Percentiles rank a stretch among this genome's conserved stretches.
Evolutionary conservation across 2,888 invertebrate species (phyloP).

Genomic region (Napeogenes inachia): DNA sequence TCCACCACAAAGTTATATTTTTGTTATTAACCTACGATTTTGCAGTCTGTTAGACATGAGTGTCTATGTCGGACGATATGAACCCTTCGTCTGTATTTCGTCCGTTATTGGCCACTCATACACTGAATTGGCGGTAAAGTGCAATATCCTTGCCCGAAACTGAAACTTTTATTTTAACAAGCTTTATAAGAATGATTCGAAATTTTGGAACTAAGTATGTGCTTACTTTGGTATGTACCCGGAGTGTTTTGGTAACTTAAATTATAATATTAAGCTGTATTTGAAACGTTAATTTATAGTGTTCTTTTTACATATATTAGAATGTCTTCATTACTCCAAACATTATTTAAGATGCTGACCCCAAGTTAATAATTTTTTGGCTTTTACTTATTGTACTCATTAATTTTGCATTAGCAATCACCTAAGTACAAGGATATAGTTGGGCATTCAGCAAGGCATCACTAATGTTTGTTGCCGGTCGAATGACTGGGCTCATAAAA

Average conservation of each 20-base stretch:
- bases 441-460: slow-evolving; percentile 26
- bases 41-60: slow-evolving; percentile 16
- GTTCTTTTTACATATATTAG: no score
- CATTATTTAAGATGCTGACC: not conserved
- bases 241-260: no score
- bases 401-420: slow-evolving; percentile 31
- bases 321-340: slow-evolving; percentile 8
- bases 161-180: slow-evolving; percentile 35
- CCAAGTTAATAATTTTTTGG: not conserved
- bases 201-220: no score
- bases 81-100: slow-evolving; percentile 45
- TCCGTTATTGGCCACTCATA: slow-evolving; percentile 66
- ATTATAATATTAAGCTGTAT: no score
- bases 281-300: no score
- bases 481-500: slow-evolving; percentile 55
- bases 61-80: slow-evolving; percentile 42
- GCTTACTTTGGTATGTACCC: no score
- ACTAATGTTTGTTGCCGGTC: slow-evolving; percentile 38
- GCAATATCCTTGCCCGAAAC: slow-evolving; percentile 59
- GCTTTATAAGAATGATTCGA: not conserved
- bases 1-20: slow-evolving; percentile 14
- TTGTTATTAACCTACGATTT: slow-evolving; percentile 13
- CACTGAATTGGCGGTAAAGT: slow-evolving; percentile 55
- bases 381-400: slow-evolving; percentile 13
- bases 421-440: slow-evolving; percentile 26